Percentiles rank a stretch among this genome's conserved stretches.
phyloP scores from a whole-genome alignment of 2,888 invertebrate genomes.

The Ormyrus pomaceus region DNA sequence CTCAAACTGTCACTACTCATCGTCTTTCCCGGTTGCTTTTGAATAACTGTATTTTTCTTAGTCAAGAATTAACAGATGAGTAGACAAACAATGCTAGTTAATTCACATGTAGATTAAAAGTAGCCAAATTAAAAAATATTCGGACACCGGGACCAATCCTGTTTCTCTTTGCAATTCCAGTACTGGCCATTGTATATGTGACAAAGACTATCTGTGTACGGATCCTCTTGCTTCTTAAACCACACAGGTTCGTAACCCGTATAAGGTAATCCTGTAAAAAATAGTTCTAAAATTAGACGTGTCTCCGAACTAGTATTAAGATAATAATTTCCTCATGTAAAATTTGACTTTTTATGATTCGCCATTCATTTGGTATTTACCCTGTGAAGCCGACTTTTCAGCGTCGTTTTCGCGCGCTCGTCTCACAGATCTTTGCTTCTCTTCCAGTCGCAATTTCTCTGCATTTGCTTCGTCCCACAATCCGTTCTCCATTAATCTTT shows the following conservation, averaged over 20 bases:
- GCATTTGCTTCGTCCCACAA: slow-evolving; percentile 93
- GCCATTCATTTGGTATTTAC: slow-evolving; percentile 64
- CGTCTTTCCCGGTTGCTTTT: slow-evolving; percentile 13
- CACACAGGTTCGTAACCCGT: slow-evolving; percentile 89
- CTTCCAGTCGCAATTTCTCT: slow-evolving; percentile 92
- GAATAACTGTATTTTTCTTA: slow-evolving; percentile 13
- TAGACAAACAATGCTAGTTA: slow-evolving; percentile 38
- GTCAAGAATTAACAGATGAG: slow-evolving; percentile 25
- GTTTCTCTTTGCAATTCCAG: slow-evolving; percentile 92
- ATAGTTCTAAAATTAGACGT: neutral
- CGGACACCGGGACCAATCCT: slow-evolving; percentile 94
- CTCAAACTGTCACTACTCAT: slow-evolving; percentile 10
- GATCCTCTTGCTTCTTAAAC: slow-evolving; percentile 92
- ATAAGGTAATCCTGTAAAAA: slow-evolving; percentile 79
- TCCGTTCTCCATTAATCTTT: slow-evolving; percentile 97
- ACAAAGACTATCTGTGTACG: slow-evolving; percentile 81
- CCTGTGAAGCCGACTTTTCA: slow-evolving; percentile 82
- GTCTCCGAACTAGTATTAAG: no score
- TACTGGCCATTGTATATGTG: slow-evolving; percentile 93
- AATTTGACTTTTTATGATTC: no score
- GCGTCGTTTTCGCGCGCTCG: slow-evolving; percentile 87
- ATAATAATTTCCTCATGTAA: no score
- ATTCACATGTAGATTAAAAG: slow-evolving; percentile 41
- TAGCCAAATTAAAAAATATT: slow-evolving; percentile 84
- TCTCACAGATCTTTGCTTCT: slow-evolving; percentile 92